A percentile compares a stretch with the other conserved stretches of the same genome.
Evolutionary conservation across 2,888 invertebrate genomes (phyloP).

Genomic region (Caenorhabditis virilis): DNA sequence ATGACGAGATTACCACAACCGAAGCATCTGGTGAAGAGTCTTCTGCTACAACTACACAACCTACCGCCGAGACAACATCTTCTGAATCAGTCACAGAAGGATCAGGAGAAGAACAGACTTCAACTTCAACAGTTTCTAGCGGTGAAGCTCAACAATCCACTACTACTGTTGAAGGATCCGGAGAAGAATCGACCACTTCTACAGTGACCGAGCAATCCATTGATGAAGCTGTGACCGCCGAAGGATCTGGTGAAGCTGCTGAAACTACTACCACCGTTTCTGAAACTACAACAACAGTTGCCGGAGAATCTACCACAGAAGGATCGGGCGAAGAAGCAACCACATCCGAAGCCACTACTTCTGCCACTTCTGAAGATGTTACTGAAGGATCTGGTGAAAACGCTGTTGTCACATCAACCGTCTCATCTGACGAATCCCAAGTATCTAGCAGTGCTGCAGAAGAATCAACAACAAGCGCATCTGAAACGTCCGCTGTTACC

Average conservation of each 20-base stretch:
- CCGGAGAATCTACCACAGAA: conserved; percentile 17
- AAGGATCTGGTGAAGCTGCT: conserved; percentile 1
- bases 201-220: conserved; percentile 10
- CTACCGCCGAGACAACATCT: conserved; percentile 3
- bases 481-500: conserved; percentile 5
- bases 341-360: conserved; percentile 6
- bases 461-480: conserved; percentile 9
- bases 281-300: conserved; percentile 4
- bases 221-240: conserved; percentile 6
- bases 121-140: conserved; percentile 7
- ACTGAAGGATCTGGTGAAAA: conserved; percentile 28
- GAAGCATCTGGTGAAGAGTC: conserved; percentile 22
- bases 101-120: conserved; percentile 22
- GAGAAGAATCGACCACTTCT: conserved; percentile 17
- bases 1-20: conserved; percentile 7
- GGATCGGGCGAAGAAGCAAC: conserved; percentile 11
- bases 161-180: conserved; percentile 11
- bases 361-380: conserved; percentile 6
- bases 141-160: conserved; percentile 7
- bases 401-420: conserved; percentile 5
- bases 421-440: conserved; percentile 8
- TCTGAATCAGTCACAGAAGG: conserved; percentile 9
- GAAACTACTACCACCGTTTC: conserved; percentile 5
- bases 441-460: neutral
- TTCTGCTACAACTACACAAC: conserved; percentile 6